A percentile compares a stretch with the other conserved stretches of the same genome.
Conservation (phyloP, 2,113 vertebrate species). For the Dasyornis broadbenti region DNA sequence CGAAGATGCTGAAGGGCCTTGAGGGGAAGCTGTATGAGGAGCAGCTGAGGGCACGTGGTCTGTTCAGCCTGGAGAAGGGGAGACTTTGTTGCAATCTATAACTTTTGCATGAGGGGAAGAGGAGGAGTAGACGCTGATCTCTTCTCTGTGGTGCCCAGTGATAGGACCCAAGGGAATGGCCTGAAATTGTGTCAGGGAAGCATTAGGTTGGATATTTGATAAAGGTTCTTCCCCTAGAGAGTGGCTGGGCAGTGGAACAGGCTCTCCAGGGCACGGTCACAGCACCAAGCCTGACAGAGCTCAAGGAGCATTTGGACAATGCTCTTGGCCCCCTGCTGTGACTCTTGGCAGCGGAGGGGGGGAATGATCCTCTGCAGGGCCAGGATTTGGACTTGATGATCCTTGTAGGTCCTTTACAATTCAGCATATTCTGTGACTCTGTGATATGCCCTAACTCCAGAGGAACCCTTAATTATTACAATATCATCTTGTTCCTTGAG, state of each 20-base stretch:
- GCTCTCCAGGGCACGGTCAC: not conserved
- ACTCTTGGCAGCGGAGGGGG: too few relatives aligned
- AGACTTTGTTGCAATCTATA: not conserved
- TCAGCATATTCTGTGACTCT: not conserved
- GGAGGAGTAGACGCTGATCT: not conserved
- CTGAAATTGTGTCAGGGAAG: not conserved
- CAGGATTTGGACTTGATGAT: not conserved
- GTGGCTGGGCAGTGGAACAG: not conserved
- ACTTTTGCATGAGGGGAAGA: not conserved
- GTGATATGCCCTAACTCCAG: not conserved
- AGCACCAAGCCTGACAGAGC: not conserved
- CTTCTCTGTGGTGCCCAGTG: not conserved
- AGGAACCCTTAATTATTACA: not conserved
- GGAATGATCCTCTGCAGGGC: not conserved
- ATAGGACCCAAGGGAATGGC: rapidly evolving
- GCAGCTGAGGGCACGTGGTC: not conserved
- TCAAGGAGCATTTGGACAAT: not conserved
- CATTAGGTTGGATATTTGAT: not conserved
- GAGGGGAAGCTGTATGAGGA: not conserved
- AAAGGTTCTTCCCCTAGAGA: not conserved
- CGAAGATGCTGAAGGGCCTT: not conserved
- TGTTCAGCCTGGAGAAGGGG: not conserved
- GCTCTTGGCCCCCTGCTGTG: not conserved
- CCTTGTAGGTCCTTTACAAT: not conserved
- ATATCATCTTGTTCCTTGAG: not conserved